These are phyloP conservation scores for Nomada hirtipes DNA, from an alignment of 2,888 invertebrate species.

Conservation along the genomic window DNA sequence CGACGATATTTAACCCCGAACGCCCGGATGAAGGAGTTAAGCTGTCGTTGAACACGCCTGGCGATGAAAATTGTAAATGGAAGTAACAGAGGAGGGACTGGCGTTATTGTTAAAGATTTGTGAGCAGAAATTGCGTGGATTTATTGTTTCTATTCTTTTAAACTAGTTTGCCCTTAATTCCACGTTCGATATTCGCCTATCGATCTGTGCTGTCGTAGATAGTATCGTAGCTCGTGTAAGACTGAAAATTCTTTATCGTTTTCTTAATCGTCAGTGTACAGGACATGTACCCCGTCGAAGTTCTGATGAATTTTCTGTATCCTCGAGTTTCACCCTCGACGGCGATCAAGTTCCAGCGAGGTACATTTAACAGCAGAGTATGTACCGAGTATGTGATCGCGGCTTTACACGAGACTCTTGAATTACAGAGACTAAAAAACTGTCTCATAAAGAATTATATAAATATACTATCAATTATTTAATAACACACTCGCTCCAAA, in stretches of 20 bases:
- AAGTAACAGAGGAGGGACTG: not conserved
- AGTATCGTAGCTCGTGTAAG: not conserved
- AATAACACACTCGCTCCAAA: no score
- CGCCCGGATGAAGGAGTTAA: not conserved
- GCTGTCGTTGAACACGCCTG: not conserved
- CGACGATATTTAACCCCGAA: conserved; percentile 34
- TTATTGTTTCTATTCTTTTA: not conserved
- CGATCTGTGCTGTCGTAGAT: no score
- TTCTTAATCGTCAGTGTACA: conserved; percentile 10
- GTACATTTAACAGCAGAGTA: conserved; percentile 15
- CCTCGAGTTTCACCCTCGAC: conserved; percentile 61
- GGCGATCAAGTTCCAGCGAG: conserved; percentile 45
- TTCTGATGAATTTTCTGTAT: conserved; percentile 49
- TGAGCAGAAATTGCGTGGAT: no score
- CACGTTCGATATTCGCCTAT: no score
- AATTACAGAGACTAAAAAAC: conserved; percentile 8
- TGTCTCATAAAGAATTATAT: not conserved
- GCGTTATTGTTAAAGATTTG: no score
- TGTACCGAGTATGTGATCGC: not conserved
- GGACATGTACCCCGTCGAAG: conserved; percentile 9
- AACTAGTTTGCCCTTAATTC: no score
- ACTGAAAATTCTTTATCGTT: not conserved
- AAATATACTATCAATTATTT: no score
- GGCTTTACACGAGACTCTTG: conserved; percentile 4
- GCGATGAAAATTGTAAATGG: not conserved